These are phyloP conservation scores for Brachyrhaphis roseni DNA, from an alignment of 2,797 vertebrate species.

Conservation along the genomic window DNA sequence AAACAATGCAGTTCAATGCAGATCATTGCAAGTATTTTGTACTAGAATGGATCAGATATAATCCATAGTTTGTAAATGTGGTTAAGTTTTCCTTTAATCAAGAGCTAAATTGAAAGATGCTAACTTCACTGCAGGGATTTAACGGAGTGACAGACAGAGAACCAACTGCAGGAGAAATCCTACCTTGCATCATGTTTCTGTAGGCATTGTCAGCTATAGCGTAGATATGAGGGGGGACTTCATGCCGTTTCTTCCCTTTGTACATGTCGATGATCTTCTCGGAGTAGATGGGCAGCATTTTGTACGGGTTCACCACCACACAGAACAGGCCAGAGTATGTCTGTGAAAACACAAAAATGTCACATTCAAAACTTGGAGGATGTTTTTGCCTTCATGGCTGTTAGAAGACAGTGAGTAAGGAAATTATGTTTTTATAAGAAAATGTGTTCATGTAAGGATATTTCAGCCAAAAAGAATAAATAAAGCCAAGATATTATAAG, in stretches of 20 bases:
- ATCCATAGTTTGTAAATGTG: background rate
- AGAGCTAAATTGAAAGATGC: too few species aligned
- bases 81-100: too few species aligned
- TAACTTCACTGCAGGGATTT: background rate
- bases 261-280: conserved; percentile 99
- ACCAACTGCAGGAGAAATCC: background rate
- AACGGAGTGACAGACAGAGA: background rate
- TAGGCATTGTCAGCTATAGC: conserved; percentile 95
- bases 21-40: background rate
- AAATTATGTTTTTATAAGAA: background rate
- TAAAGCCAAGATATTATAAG: background rate
- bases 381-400: background rate
- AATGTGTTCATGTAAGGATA: background rate
- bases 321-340: conserved; percentile 98
- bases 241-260: conserved; percentile 98
- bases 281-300: conserved; percentile 96
- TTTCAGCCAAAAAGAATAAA: background rate
- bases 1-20: background rate
- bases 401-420: background rate
- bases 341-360: conserved; percentile 65
- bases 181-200: conserved; percentile 99
- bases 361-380: background rate
- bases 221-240: conserved; percentile 97
- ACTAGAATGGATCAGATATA: background rate
- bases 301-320: conserved; percentile 96